These are phyloP conservation scores for Platycercus adscitus DNA, from an alignment of 2,113 vertebrate species.

Conservation along the genomic window DNA sequence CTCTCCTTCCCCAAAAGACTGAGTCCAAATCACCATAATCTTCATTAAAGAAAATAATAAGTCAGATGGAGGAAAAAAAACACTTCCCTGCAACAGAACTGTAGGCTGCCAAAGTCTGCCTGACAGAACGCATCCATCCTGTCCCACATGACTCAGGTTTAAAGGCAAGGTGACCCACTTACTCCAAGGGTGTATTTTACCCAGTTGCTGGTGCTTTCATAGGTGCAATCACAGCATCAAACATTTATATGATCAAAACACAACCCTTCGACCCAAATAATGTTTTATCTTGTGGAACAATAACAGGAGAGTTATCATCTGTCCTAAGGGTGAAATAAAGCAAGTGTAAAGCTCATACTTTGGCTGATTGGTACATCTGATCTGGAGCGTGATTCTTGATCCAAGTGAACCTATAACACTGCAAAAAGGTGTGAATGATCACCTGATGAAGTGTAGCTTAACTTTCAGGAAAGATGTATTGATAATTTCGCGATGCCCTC, in stretches of 20 bases:
- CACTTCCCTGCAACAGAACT: background rate
- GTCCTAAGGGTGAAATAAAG: background rate
- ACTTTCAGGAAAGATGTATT: background rate
- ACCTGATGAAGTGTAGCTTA: background rate
- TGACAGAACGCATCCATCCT: background rate
- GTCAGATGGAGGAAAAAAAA: accelerated
- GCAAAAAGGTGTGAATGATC: background rate
- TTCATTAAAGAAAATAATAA: background rate
- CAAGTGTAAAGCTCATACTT: background rate
- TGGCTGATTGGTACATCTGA: background rate
- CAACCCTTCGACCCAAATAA: background rate
- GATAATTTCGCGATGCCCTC: background rate
- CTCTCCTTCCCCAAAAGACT: background rate
- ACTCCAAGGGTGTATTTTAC: background rate
- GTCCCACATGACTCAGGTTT: background rate
- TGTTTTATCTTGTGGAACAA: background rate
- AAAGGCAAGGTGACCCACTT: background rate
- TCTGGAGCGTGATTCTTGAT: background rate
- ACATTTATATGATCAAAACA: background rate
- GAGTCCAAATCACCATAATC: background rate
- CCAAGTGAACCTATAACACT: background rate
- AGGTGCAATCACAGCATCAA: background rate
- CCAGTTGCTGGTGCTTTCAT: background rate
- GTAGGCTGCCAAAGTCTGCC: background rate
- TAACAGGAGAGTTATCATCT: background rate